Percentiles rank a stretch among this genome's conserved stretches.
Evolutionary conservation across 1,140 invertebrate species (phyloP).

Genomic region (Drosophila ambigua): DNA sequence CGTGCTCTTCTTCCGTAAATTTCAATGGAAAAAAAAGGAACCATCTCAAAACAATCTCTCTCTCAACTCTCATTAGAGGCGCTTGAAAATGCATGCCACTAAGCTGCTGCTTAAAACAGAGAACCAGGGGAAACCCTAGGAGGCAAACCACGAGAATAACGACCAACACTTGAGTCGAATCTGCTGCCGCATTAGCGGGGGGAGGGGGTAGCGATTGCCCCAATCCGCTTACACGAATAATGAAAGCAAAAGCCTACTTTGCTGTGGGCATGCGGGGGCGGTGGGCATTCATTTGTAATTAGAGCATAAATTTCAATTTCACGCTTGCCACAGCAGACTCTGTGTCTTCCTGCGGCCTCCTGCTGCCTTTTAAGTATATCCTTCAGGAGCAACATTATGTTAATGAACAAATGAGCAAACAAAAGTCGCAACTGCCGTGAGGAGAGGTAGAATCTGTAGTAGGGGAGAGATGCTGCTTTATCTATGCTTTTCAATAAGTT

Average conservation of each 20-base stretch:
- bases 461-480: constrained; percentile 37
- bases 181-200: constrained; percentile 1
- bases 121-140: background rate
- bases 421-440: constrained; percentile 1
- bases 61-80: constrained; percentile 54
- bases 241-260: constrained; percentile 26
- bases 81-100: constrained; percentile 39
- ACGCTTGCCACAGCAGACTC: constrained; percentile 54
- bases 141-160: background rate
- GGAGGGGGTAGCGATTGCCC: too few relatives aligned
- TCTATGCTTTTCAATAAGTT: constrained; percentile 69
- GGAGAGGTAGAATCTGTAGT: background rate
- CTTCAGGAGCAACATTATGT: constrained; percentile 46
- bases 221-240: constrained; percentile 64
- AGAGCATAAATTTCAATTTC: constrained; percentile 75
- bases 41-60: too few relatives aligned
- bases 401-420: constrained; percentile 47
- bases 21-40: too few relatives aligned
- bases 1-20: too few relatives aligned
- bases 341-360: background rate
- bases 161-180: constrained; percentile 37
- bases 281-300: constrained; percentile 56
- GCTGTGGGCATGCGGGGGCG: too few relatives aligned
- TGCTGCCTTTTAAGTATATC: constrained; percentile 3
- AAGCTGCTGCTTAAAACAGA: constrained; percentile 37